Conservation (phyloP, 2,888 invertebrate genomes). For the Acleris cristana region DNA sequence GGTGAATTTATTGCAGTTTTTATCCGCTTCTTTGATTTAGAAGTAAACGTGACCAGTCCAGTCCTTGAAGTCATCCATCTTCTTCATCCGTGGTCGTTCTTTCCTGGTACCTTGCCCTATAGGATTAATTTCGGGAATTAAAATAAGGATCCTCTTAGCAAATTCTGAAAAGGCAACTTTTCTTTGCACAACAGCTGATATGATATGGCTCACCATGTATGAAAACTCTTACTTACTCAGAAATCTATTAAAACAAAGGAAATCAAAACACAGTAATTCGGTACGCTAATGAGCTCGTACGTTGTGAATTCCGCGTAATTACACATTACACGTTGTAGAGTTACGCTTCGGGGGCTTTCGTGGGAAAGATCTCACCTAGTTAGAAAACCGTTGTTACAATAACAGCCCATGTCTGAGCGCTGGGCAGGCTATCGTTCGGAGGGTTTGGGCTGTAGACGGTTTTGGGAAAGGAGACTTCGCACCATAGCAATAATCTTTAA, state of each 20-base stretch:
- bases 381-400: not conserved
- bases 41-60: no score
- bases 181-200: no score
- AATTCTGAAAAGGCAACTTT: no score
- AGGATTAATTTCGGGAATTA: no score
- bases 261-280: constrained; percentile 1
- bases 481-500: no score
- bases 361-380: constrained; percentile 20
- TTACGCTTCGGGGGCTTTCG: constrained; percentile 16
- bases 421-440: not conserved
- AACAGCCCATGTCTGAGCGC: not conserved
- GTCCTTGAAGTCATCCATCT: no score
- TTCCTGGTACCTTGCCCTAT: no score
- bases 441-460: not conserved
- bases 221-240: not conserved
- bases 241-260: not conserved
- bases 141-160: no score
- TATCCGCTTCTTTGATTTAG: no score
- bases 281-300: not conserved
- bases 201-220: not conserved
- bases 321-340: constrained; percentile 15
- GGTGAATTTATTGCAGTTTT: no score
- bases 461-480: no score
- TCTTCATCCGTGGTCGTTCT: no score
- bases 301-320: constrained; percentile 2